Evolutionary conservation across 1,140 invertebrate genomes (phyloP).

Genomic region (Varroa destructor): DNA sequence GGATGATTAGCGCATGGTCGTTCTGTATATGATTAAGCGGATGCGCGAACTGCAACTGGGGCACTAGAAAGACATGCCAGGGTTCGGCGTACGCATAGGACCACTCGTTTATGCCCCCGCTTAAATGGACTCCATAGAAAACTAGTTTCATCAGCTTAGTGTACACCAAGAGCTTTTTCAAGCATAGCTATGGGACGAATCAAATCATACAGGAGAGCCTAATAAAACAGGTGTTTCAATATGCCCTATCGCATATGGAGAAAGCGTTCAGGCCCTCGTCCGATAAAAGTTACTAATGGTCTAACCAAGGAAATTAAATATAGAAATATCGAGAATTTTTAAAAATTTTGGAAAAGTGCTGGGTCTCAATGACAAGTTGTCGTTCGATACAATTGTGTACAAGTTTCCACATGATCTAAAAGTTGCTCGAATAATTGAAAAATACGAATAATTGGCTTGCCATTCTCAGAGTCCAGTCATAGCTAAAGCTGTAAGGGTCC

Average conservation of each 20-base stretch:
- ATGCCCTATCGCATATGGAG: not conserved
- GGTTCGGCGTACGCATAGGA: not conserved
- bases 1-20: not conserved
- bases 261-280: not conserved
- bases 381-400: too few relatives aligned
- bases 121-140: not conserved
- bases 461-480: too few relatives aligned
- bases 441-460: too few relatives aligned
- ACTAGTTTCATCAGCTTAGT: not conserved
- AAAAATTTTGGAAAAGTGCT: too few relatives aligned
- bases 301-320: too few relatives aligned
- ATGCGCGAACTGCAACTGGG: not conserved
- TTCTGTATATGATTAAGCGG: slow-evolving; percentile 9
- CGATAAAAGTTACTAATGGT: too few relatives aligned
- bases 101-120: not conserved
- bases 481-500: too few relatives aligned
- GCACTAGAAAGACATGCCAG: not conserved
- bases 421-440: too few relatives aligned
- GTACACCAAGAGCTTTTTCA: not conserved
- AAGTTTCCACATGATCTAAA: too few relatives aligned
- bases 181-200: not conserved
- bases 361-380: too few relatives aligned
- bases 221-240: not conserved
- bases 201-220: not conserved
- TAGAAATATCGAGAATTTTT: too few relatives aligned